Percentiles rank a stretch among this genome's conserved stretches.
Conservation (phyloP, 2,113 vertebrate species). For the Castor canadensis region DNA sequence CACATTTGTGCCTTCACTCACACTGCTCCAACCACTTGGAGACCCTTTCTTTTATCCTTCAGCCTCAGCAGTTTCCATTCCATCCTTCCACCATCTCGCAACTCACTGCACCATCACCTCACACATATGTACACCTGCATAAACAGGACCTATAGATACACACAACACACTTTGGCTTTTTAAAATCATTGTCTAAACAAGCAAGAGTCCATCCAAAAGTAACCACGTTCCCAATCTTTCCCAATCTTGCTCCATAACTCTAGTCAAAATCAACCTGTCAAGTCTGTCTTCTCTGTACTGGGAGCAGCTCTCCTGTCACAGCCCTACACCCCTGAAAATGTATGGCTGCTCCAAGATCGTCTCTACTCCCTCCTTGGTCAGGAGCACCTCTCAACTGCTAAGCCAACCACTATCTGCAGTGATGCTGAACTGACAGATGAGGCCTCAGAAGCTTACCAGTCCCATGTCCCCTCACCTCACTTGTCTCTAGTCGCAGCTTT, state of each 20-base stretch:
- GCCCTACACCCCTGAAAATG: not conserved
- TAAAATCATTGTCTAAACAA: not conserved
- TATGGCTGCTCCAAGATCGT: not conserved
- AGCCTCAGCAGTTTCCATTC: not conserved
- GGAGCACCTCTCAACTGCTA: not conserved
- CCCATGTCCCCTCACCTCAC: constrained; percentile 21
- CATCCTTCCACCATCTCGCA: not conserved
- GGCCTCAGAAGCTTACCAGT: constrained; percentile 34
- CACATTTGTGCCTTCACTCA: not conserved
- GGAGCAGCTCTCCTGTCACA: not conserved
- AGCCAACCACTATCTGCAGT: not conserved
- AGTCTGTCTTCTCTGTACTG: not conserved
- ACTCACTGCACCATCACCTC: not conserved
- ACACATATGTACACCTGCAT: no score
- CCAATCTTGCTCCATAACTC: not conserved
- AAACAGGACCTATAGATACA: not conserved
- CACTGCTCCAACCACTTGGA: no score
- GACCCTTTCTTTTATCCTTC: not conserved
- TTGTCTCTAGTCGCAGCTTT: constrained; percentile 70
- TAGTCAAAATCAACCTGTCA: not conserved
- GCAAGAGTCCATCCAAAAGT: not conserved
- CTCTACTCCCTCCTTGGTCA: not conserved
- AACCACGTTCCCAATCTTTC: not conserved
- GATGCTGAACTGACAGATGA: not conserved
- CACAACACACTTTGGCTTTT: not conserved